phyloP scores from a whole-genome alignment of 2,113 vertebrate species.

The Psilopogon haemacephalus region DNA sequence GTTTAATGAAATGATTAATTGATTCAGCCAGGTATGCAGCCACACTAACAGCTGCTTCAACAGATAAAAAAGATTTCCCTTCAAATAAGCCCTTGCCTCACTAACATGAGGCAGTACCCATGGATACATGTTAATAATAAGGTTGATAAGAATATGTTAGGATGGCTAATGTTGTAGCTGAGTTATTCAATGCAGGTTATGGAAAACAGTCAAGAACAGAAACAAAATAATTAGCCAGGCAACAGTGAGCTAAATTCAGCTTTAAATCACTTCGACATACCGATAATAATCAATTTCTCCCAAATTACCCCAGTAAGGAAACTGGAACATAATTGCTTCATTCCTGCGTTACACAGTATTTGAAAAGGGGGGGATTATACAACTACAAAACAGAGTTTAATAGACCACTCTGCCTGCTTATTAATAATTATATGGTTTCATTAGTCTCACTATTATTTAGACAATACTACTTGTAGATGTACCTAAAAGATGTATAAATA shows the following conservation, averaged over 20 bases:
- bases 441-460: background rate
- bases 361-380: background rate
- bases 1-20: constrained; percentile 66
- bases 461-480: background rate
- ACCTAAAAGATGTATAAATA: background rate
- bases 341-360: background rate
- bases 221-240: background rate
- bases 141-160: constrained; percentile 10
- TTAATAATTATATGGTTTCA: background rate
- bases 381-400: background rate
- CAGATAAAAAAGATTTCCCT: constrained; percentile 32
- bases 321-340: background rate
- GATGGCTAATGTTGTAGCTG: background rate
- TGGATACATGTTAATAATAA: constrained; percentile 54
- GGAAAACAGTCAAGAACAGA: background rate
- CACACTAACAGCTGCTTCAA: constrained; percentile 30
- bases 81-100: background rate
- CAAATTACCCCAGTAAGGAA: background rate
- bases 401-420: background rate
- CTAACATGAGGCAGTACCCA: constrained; percentile 30
- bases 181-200: background rate
- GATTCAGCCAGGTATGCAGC: constrained; percentile 33
- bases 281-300: background rate
- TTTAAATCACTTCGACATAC: background rate
- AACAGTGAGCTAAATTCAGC: background rate